These are phyloP conservation scores for Drosophila santomea DNA, from an alignment of 1,140 invertebrate genomes.

Conservation along the genomic window DNA sequence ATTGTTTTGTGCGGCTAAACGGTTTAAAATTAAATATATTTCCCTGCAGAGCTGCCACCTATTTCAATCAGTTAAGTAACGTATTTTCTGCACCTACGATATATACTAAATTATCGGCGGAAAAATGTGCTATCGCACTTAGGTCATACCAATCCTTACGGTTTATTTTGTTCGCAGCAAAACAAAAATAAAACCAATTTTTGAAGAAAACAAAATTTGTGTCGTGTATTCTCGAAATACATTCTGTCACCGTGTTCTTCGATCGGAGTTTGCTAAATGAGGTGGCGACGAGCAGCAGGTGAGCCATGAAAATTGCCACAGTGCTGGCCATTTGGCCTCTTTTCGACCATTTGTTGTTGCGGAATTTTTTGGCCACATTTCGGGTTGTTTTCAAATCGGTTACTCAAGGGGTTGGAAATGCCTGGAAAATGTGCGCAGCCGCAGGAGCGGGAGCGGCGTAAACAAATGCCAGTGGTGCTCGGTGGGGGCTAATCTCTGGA, in stretches of 20 bases:
- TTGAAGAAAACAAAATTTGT: background rate
- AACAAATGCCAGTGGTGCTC: slow-evolving; percentile 68
- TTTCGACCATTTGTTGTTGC: slow-evolving; percentile 16
- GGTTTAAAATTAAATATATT: background rate
- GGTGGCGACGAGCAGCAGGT: slow-evolving; percentile 23
- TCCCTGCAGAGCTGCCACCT: background rate
- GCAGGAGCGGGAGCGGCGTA: slow-evolving; percentile 70
- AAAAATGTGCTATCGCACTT: background rate
- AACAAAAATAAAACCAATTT: slow-evolving; percentile 12
- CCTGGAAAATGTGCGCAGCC: slow-evolving; percentile 11
- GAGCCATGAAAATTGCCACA: background rate
- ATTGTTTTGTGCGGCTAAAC: too few relatives aligned
- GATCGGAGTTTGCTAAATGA: slow-evolving; percentile 24
- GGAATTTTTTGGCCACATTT: slow-evolving; percentile 15
- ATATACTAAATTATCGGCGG: background rate
- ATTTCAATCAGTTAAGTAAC: background rate
- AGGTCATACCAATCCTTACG: slow-evolving; percentile 19
- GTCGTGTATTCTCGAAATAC: background rate
- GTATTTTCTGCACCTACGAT: background rate
- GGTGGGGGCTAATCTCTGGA: slow-evolving; percentile 32
- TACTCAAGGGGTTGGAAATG: slow-evolving; percentile 12
- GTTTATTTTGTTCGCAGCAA: slow-evolving; percentile 9
- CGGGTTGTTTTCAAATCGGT: slow-evolving; percentile 23
- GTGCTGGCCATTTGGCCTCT: slow-evolving; percentile 21
- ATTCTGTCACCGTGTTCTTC: slow-evolving; percentile 18